Conservation (phyloP, 2,113 vertebrate genomes). For the Ameiurus melas region DNA sequence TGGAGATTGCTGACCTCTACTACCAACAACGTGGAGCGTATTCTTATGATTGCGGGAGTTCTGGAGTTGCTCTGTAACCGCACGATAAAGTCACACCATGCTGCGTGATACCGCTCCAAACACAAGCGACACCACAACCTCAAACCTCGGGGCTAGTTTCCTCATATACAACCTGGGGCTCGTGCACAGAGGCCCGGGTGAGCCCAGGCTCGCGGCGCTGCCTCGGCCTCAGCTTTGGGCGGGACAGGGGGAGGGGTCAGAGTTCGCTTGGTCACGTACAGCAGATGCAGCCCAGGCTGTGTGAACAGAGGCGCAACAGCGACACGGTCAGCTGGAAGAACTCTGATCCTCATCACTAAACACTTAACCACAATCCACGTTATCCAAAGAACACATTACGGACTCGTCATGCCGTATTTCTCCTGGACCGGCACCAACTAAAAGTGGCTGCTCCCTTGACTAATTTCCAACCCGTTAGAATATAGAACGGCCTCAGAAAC, state of each 20-base stretch:
- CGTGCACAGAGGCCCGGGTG: constrained; percentile 8
- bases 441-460: not conserved
- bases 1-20: not conserved
- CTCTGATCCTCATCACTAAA: too few relatives aligned
- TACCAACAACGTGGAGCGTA: not conserved
- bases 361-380: not conserved
- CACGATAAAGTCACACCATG: constrained; percentile 22
- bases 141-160: not conserved
- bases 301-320: constrained; percentile 59
- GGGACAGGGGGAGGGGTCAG: not conserved
- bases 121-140: constrained; percentile 22
- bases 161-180: constrained; percentile 47
- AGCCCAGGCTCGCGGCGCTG: constrained; percentile 8
- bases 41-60: not conserved
- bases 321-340: constrained; percentile 48
- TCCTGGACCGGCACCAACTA: not conserved
- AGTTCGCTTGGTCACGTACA: constrained; percentile 72
- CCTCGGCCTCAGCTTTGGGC: not conserved
- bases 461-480: not conserved
- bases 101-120: constrained; percentile 37
- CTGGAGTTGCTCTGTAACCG: constrained; percentile 9
- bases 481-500: not conserved
- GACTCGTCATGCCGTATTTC: not conserved
- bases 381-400: not conserved
- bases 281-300: constrained; percentile 79